Evolutionary conservation across 2,113 vertebrate species (phyloP).

Genomic region (Uria lomvia): DNA sequence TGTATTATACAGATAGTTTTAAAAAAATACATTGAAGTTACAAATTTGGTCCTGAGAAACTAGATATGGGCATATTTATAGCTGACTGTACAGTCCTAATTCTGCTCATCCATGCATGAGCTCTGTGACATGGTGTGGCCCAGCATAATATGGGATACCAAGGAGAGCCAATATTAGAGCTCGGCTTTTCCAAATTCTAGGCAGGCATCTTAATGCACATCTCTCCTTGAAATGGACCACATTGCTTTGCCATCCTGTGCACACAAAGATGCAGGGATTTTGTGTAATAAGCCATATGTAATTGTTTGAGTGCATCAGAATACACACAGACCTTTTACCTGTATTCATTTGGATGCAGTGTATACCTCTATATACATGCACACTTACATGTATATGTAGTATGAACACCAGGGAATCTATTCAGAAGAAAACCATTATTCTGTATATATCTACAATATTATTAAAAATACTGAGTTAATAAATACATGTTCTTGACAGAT

Average conservation of each 20-base stretch:
- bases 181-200: not conserved
- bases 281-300: not conserved
- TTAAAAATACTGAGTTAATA: slow-evolving; percentile 74
- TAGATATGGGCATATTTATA: not conserved
- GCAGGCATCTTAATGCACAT: not conserved
- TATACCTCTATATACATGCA: not conserved
- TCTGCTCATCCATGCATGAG: not conserved
- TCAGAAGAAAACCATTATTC: not conserved
- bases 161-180: not conserved
- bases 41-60: not conserved
- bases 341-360: not conserved
- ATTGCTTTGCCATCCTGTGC: not conserved
- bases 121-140: not conserved
- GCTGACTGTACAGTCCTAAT: not conserved
- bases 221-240: not conserved
- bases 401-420: not conserved
- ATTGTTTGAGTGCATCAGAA: not conserved
- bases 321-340: not conserved
- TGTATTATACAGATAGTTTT: not conserved
- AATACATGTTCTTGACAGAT: slow-evolving; percentile 66
- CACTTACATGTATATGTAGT: not conserved
- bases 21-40: not conserved
- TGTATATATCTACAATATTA: slow-evolving; percentile 49
- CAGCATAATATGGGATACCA: not conserved
- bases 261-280: not conserved